These are phyloP conservation scores for Pogonocichla stellata DNA, from an alignment of 2,113 vertebrate species.

Conservation along the genomic window DNA sequence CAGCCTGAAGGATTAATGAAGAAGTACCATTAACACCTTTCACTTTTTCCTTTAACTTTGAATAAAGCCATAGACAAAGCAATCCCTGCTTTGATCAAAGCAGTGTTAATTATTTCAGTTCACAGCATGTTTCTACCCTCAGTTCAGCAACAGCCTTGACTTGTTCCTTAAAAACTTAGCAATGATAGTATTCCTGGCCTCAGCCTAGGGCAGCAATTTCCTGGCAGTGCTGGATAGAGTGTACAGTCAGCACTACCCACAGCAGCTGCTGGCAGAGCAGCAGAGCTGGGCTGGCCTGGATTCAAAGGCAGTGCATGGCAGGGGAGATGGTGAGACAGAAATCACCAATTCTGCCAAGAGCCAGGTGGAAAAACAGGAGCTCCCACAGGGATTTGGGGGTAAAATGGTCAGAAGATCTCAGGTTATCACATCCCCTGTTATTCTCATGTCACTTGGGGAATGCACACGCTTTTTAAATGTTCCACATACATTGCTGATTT, in stretches of 20 bases:
- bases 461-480: accelerated
- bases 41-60: background rate
- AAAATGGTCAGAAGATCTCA: background rate
- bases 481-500: background rate
- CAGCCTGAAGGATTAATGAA: background rate
- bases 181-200: background rate
- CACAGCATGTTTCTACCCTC: background rate
- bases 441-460: background rate
- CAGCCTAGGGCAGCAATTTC: background rate
- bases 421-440: background rate
- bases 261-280: slow-evolving; percentile 28
- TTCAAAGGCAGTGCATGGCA: background rate
- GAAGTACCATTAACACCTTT: background rate
- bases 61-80: background rate
- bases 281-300: background rate
- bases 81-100: background rate
- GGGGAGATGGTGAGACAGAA: background rate
- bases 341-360: background rate
- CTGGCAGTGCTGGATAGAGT: background rate
- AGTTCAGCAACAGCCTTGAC: background rate
- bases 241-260: slow-evolving; percentile 31
- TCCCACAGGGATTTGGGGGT: background rate
- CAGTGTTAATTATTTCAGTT: background rate
- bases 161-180: background rate
- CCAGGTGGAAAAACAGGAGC: background rate